Evolutionary conservation across 1,140 invertebrate species (phyloP).

Genomic region (Glomeris maerens): DNA sequence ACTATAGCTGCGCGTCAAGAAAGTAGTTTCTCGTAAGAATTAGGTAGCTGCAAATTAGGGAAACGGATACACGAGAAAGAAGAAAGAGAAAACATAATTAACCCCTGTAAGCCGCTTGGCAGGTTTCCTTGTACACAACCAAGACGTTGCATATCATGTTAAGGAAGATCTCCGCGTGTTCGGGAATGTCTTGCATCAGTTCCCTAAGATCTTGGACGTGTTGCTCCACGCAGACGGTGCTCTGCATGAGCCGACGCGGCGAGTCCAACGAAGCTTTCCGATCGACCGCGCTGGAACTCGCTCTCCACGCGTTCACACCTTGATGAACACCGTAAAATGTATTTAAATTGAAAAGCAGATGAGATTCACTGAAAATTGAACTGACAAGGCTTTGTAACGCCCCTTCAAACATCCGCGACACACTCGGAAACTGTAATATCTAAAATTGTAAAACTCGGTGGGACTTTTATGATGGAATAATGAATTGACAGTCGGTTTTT

Average conservation of each 20-base stretch:
- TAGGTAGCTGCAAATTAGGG: neutral
- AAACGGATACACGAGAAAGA: neutral
- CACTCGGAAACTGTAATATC: no score
- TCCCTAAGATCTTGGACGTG: constrained; percentile 50
- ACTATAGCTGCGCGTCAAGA: constrained; percentile 46
- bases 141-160: constrained; percentile 52
- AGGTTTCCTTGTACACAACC: constrained; percentile 57
- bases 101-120: constrained; percentile 54
- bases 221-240: constrained; percentile 53
- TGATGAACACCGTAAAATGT: no score
- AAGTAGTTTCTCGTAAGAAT: constrained; percentile 3
- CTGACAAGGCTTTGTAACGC: no score
- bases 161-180: constrained; percentile 52
- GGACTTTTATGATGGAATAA: no score
- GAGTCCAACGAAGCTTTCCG: no score
- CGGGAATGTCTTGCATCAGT: constrained; percentile 53
- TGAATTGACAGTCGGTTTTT: no score
- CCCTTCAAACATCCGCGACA: no score
- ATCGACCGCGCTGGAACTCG: constrained; percentile 48
- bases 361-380: no score
- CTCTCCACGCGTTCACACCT: constrained; percentile 54
- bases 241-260: constrained; percentile 45
- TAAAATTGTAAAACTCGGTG: no score
- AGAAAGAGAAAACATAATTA: neutral
- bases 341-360: no score